A percentile compares a stretch with the other conserved stretches of the same genome.
These are phyloP conservation scores for Drosophila tanythrix DNA, from an alignment of 2,888 invertebrate species.

Conservation along the genomic window DNA sequence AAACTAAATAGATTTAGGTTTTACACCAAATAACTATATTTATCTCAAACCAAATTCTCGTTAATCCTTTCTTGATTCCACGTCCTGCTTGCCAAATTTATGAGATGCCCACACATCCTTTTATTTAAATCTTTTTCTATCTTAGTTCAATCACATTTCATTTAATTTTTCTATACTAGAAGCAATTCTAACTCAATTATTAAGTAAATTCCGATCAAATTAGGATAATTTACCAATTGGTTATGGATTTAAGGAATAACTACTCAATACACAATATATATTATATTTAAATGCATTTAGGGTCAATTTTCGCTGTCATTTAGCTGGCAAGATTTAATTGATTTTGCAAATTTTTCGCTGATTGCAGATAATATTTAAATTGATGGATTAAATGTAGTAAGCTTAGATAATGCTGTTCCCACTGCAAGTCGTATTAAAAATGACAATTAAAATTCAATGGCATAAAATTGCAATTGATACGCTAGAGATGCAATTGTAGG, in stretches of 20 bases:
- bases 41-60: not conserved
- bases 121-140: not conserved
- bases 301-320: not conserved
- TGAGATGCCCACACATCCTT: not conserved
- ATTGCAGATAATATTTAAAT: not conserved
- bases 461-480: conserved; percentile 20
- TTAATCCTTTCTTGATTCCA: not conserved
- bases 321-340: not conserved
- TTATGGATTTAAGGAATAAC: not conserved
- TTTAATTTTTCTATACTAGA: too few relatives aligned
- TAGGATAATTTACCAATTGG: not conserved
- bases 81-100: not conserved
- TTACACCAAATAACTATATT: too few relatives aligned
- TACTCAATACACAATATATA: too few relatives aligned
- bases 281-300: not conserved
- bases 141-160: not conserved
- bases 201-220: not conserved
- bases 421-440: conserved; percentile 1
- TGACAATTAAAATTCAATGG: conserved; percentile 21
- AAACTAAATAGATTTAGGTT: too few relatives aligned
- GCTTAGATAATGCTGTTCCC: not conserved
- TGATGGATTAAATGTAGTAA: conserved; percentile 1
- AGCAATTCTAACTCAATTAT: too few relatives aligned
- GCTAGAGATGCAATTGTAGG: conserved; percentile 37
- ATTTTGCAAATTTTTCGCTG: not conserved